A percentile compares a stretch with the other conserved stretches of the same genome.
phyloP scores from a whole-genome alignment of 1,140 invertebrate species.

The Oscheius sp. region DNA sequence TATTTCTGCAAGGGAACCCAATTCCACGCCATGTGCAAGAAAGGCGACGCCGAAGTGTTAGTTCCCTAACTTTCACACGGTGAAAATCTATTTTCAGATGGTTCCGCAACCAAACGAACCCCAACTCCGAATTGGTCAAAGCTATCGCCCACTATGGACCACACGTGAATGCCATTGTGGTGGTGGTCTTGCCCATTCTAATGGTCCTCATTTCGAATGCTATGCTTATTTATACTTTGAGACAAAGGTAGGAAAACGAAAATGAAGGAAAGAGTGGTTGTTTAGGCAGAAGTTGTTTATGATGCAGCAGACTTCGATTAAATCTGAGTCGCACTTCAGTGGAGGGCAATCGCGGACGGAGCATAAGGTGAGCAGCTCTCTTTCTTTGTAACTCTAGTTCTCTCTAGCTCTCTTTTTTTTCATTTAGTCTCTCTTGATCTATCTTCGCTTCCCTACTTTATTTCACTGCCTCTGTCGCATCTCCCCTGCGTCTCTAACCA shows the following conservation, averaged over 20 bases:
- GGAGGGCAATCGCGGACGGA: conserved; percentile 29
- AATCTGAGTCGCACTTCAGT: conserved; percentile 24
- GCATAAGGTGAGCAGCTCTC: conserved; percentile 38
- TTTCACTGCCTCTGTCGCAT: too few species aligned
- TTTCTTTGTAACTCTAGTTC: too few species aligned
- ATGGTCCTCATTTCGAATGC: conserved; percentile 37
- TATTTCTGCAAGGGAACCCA: conserved; percentile 42
- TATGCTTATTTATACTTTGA: conserved; percentile 34
- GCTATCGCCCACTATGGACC: conserved; percentile 28
- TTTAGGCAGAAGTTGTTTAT: conserved; percentile 34
- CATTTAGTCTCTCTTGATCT: too few species aligned
- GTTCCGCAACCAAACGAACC: conserved; percentile 40
- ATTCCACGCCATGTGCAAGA: conserved; percentile 35
- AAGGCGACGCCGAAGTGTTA: conserved; percentile 28
- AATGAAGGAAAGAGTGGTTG: not conserved
- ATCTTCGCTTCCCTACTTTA: too few species aligned
- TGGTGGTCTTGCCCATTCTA: conserved; percentile 38
- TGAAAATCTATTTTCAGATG: conserved; percentile 32
- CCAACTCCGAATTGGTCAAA: conserved; percentile 29
- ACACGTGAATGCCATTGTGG: conserved; percentile 36
- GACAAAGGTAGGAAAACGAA: conserved; percentile 17
- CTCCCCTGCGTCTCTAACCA: too few species aligned
- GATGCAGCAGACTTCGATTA: conserved; percentile 9
- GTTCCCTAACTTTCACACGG: not conserved
- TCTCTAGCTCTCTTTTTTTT: too few species aligned